Base-by-base conservation (phyloP, 2,888 invertebrate genomes). In the Polietes domitor region DNA sequence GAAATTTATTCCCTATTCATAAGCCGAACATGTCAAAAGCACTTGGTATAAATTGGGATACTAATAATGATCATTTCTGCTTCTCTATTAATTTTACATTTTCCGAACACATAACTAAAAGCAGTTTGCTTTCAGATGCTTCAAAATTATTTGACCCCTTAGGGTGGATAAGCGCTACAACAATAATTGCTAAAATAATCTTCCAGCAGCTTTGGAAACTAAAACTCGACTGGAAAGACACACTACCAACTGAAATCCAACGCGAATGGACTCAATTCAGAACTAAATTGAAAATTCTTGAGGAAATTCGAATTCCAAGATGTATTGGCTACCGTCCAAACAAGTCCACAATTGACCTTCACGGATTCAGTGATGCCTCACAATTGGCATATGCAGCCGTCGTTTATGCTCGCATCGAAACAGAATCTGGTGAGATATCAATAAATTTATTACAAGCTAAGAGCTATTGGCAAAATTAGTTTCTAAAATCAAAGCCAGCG, bases 171-270 rank as follows among this genome's bases (percentile, higher is more conserved):
- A 24, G 80, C 0, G 83, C 85, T 5, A 84, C 75, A 4, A 80
- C 82, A 6, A 77, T 86, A 12, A 32, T 73, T 6, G 80, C 83
- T 0, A 85, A 87, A 78, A 84, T 85, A 2, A 58, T 82, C 28
- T 80, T 86, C 65, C 80, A 87, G 58, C 53, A 83, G 10, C 58
- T 86, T 1, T 84, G 85, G 85, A 77, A 80, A 37, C 10, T 76
- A 2, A 65, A 79, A 3, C 32, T 80, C 3, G 71, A 83, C 53
- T 85, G 83, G 85, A 72, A 83, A 6, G 82, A 81, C 47, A 50
- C 26, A n/a, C 76, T 79, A 28, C 77, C 82, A 61, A n/a, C 32
- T 12, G 58, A 84, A 50, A 61, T 77, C 0, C 12, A 73, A 15
- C 50, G 17, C 6, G 26, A 78, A 28, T 82, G 83, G 85, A 15